Conservation (phyloP, 2,888 invertebrate genomes). For the Agapostemon virescens region DNA sequence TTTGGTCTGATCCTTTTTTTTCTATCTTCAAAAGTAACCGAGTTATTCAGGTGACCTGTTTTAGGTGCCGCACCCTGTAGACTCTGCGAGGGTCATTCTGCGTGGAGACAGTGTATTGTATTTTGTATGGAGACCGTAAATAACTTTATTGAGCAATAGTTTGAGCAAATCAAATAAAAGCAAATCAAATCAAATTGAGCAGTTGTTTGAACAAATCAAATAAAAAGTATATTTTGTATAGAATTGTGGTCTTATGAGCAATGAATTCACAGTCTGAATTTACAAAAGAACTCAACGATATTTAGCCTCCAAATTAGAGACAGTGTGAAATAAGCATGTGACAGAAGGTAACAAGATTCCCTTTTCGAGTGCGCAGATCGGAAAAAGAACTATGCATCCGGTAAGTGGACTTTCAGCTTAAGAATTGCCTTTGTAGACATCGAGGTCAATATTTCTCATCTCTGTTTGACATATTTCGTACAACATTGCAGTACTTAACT, state of each 20-base stretch:
- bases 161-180: no score
- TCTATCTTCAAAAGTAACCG: no score
- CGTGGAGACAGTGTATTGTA: no score
- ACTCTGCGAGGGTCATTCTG: no score
- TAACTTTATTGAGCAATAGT: no score
- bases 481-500: constrained; percentile 30
- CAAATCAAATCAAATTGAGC: no score
- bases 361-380: neutral
- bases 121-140: no score
- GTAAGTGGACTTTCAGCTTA: constrained; percentile 9
- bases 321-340: neutral
- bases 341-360: neutral
- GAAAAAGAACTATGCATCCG: neutral
- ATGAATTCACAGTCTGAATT: neutral
- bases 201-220: no score
- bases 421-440: constrained; percentile 47
- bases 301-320: neutral
- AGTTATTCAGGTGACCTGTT: no score
- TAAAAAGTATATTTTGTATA: neutral
- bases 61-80: no score
- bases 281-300: neutral
- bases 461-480: constrained; percentile 32
- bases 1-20: no score
- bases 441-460: constrained; percentile 48
- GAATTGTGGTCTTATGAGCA: neutral